phyloP scores from a whole-genome alignment of 37 sponge, comb jelly and placozoan species.

The Beroe ovata region DNA sequence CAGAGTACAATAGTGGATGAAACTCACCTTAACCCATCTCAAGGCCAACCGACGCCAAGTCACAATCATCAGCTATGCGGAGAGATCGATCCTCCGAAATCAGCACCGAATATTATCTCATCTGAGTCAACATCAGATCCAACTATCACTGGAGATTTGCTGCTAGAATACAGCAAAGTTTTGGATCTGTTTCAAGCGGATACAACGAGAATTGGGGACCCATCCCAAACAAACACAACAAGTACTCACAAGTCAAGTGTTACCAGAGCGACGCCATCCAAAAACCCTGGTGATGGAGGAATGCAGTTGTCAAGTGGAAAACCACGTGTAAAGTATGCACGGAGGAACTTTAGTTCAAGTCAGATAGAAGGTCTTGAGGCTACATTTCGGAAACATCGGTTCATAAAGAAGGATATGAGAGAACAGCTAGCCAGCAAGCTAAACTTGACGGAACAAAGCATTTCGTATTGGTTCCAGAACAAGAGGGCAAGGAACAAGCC shows the following conservation, averaged over 20 bases:
- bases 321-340: constrained; percentile 28
- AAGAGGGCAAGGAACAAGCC: constrained; percentile 38
- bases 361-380: constrained; percentile 57
- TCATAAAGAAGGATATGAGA: constrained; percentile 40
- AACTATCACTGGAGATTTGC: neutral
- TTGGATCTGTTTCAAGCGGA: neutral
- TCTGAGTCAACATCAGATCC: neutral
- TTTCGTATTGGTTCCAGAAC: constrained; percentile 65
- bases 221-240: neutral
- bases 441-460: constrained; percentile 27
- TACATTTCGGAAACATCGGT: constrained; percentile 22
- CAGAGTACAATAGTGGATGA: too few relatives aligned
- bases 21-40: neutral
- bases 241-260: neutral
- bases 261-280: neutral
- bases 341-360: neutral
- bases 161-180: neutral
- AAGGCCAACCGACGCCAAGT: neutral
- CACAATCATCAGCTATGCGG: neutral
- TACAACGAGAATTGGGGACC: neutral
- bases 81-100: neutral
- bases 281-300: too few relatives aligned
- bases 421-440: constrained; percentile 14
- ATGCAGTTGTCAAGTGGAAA: too few relatives aligned
- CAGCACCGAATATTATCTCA: too few relatives aligned